Conservation (phyloP, 2,888 invertebrate species). For the Patella ulyssiponensis region DNA sequence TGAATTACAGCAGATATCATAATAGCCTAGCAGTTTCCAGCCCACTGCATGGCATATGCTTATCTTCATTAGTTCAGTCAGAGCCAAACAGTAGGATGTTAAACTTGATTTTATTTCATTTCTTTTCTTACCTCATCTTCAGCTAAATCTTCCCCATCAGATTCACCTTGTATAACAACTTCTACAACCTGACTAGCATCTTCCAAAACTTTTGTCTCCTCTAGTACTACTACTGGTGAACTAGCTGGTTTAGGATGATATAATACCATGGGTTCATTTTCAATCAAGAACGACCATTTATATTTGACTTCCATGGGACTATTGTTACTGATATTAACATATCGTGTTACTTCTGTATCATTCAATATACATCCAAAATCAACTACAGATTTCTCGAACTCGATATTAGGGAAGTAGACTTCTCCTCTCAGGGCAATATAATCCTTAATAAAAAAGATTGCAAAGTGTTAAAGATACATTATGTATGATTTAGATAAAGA, state of each 20-base stretch:
- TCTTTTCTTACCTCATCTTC: constrained; percentile 50
- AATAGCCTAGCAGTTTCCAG: too few species aligned
- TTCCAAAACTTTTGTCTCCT: constrained; percentile 29
- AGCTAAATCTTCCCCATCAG: constrained; percentile 33
- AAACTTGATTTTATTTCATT: constrained; percentile 17
- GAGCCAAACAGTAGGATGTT: too few species aligned
- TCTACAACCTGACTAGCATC: constrained; percentile 36
- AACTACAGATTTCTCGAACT: constrained; percentile 75
- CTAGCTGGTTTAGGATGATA: constrained; percentile 39
- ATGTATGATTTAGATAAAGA: too few species aligned
- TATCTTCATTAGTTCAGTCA: too few species aligned
- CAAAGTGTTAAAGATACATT: too few species aligned
- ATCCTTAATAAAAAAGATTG: constrained; percentile 74
- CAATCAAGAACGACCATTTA: constrained; percentile 71
- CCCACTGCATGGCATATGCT: too few species aligned
- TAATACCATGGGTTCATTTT: constrained; percentile 59
- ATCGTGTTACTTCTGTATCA: constrained; percentile 73
- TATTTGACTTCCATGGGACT: constrained; percentile 75
- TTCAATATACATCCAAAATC: constrained; percentile 78
- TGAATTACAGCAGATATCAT: too few species aligned
- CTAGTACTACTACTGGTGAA: constrained; percentile 29
- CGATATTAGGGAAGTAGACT: constrained; percentile 81
- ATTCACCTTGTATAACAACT: constrained; percentile 42
- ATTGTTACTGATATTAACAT: constrained; percentile 75
- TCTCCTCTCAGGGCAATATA: constrained; percentile 78